Base-by-base conservation (phyloP, 2,888 invertebrate genomes). In the Cephus rjabovi region DNA sequence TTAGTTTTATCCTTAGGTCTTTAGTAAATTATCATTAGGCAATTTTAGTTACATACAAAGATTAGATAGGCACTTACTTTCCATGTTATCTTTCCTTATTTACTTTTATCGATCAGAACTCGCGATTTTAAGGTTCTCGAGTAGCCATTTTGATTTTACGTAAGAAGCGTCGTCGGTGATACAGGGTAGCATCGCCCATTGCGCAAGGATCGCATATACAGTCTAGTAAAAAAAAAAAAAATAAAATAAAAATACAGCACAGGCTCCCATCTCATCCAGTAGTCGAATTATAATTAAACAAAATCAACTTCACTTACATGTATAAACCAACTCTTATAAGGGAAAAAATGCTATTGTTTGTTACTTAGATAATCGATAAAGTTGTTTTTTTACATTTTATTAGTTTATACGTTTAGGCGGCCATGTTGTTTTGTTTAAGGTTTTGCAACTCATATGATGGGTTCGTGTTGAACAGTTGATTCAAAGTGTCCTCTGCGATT, bases 341-440 rank as follows among this genome's bases (percentile, higher is more conserved):
- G 83, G 81, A 83, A 88, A 89, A 88, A 85, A 86, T 88, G 90
- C 90, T 91, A 91, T 91, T 90, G 91, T 91, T 91, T 91, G 91
- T 91, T 91, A 91, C 89, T 90, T 91, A 91, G 91, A 90, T 91
- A 89, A 90, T 90, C 88, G 87, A 90, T 88, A 90, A 90, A 88
- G 89, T 90, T 91, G 90, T 90, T 90, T 91, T 83, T 71, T 81
- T 90, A 90, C 90, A 91, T 91, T 91, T 91, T 91, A 91, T 91
- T 91, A 91, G 91, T 91, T 91, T 90, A 88, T 91, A 89, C 88
- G 87, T 89, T 89, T 88, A 85, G 88, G 88, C 89, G 89, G 89
- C 87, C 89, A 88, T 88, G 90, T 89, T 90, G 89, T 89, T 89
- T 89, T 88, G 88, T 89, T 89, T 87, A 88, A 86, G 87, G 81